Evolutionary conservation across 2,797 vertebrate genomes (phyloP), one percentile per base, ranked within the genome.

Genomic region (Austrolebias charrua): DNA sequence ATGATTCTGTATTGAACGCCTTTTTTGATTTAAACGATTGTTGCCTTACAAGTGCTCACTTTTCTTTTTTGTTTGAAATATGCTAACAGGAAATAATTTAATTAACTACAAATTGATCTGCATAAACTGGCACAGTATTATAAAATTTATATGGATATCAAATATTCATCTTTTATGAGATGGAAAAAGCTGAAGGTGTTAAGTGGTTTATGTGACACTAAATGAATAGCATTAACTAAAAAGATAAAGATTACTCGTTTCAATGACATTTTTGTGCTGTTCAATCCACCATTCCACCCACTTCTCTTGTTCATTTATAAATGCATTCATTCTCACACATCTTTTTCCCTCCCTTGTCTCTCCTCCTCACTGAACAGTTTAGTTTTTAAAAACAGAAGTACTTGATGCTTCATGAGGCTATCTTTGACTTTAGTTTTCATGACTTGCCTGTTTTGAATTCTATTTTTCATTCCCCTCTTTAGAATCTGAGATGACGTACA

Each of bases 401-500:
- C 44, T 31, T 69, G 40, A 76, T 75, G 60, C 62, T 49, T 66
- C 74, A 63, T 71, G 58, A 83, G 66, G 66, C 51, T 77, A 79
- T 79, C 56, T 59, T 29, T 16, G 45, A 56, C 54, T 59, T 53
- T 13, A 33, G 29, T 70, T 78, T 74, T 67, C 49, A 73, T 79
- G 48, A 67, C 59, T 76, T 24, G 12, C 12, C 43, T 40, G 38
- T 11, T 40, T 40, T 40, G 12, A 40, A 40, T 40, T 40, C 38
- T 2, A 13, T 28, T 18, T 18, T 29, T n/a, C 6, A 0, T 12
- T 19, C 16, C 29, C 10, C 55, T 63, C 70, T 79, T 73, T 31
- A 13, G 67, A 75, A 43, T 54, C 64, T 79, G 54, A 73, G 65
- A 72, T 78, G 64, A 77, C 76, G 69, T 67, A 66, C 72, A 80